phyloP scores from a whole-genome alignment of 2,113 vertebrate species.

The Prunella himalayana region DNA sequence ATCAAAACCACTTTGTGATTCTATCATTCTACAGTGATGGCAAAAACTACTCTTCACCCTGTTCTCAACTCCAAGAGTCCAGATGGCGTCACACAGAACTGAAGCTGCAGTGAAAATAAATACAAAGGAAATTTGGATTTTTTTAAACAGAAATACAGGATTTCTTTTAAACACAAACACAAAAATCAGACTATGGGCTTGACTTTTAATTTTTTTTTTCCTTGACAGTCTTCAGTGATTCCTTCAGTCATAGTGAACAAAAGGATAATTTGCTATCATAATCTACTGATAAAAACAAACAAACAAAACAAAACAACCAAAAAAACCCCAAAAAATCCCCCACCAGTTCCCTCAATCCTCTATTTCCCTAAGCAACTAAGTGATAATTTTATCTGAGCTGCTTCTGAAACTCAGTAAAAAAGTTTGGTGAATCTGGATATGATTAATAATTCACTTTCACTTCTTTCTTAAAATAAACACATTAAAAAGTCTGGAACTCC shows the following conservation, averaged over 20 bases:
- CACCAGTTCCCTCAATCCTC: neutral
- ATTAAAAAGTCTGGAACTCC: neutral
- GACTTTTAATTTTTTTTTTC: neutral
- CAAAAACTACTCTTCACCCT: neutral
- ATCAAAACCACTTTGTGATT: neutral
- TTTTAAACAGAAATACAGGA: neutral
- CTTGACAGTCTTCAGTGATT: neutral
- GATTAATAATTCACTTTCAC: neutral
- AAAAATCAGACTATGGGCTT: neutral
- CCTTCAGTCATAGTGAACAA: neutral
- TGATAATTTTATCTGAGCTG: neutral
- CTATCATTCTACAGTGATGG: neutral
- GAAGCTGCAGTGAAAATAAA: neutral
- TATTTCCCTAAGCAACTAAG: neutral
- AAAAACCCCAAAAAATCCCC: rapidly evolving
- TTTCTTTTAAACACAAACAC: neutral
- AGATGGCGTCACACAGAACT: neutral
- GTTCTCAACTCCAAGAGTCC: neutral
- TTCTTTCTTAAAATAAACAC: neutral
- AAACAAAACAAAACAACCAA: neutral
- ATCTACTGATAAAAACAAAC: neutral
- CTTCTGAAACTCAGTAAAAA: neutral
- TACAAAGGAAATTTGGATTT: neutral
- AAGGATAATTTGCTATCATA: neutral
- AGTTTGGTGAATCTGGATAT: neutral